These are phyloP conservation scores for Mallotus villosus DNA, from an alignment of 2,797 vertebrate genomes.

Conservation along the genomic window DNA sequence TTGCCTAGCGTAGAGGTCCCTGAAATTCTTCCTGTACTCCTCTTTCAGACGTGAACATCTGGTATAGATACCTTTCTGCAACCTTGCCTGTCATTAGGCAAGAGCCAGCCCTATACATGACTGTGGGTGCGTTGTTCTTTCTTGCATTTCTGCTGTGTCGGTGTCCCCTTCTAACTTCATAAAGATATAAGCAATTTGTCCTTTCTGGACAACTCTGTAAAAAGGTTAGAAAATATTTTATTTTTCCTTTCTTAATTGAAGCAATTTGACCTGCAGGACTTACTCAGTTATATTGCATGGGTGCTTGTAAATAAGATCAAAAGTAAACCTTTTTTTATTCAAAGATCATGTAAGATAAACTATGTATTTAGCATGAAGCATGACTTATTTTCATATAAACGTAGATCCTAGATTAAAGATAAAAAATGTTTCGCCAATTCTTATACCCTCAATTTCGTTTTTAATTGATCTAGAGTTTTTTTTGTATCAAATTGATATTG, in stretches of 20 bases:
- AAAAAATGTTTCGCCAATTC: slow-evolving; percentile 90
- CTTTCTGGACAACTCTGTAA: slow-evolving; percentile 83
- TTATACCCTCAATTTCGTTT: slow-evolving; percentile 89
- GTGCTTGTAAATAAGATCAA: slow-evolving; percentile 88
- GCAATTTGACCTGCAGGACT: slow-evolving; percentile 92
- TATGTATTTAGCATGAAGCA: slow-evolving; percentile 99
- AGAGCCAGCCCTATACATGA: slow-evolving; percentile 61
- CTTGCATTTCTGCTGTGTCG: slow-evolving; percentile 62
- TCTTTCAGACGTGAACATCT: slow-evolving; percentile 61
- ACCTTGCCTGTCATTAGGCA: slow-evolving; percentile 63
- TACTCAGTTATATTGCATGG: slow-evolving; percentile 92
- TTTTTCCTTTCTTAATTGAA: slow-evolving; percentile 83
- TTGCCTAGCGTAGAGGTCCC: slow-evolving; percentile 57
- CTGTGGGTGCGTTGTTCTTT: slow-evolving; percentile 53
- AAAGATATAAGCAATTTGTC: slow-evolving; percentile 83
- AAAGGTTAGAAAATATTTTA: slow-evolving; percentile 83
- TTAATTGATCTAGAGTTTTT: slow-evolving; percentile 48
- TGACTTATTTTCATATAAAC: slow-evolving; percentile 99
- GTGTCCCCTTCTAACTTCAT: slow-evolving; percentile 77
- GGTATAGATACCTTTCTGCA: slow-evolving; percentile 62
- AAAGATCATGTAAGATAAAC: slow-evolving; percentile 99
- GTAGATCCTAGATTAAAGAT: slow-evolving; percentile 89
- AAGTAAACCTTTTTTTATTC: slow-evolving; percentile 87
- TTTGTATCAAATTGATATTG: slow-evolving; percentile 31
- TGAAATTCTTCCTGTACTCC: slow-evolving; percentile 50